Evolutionary conservation across 2,797 vertebrate species (phyloP), one percentile per base, ranked within the genome.

Genomic region (Pantherophis vulpinus): DNA sequence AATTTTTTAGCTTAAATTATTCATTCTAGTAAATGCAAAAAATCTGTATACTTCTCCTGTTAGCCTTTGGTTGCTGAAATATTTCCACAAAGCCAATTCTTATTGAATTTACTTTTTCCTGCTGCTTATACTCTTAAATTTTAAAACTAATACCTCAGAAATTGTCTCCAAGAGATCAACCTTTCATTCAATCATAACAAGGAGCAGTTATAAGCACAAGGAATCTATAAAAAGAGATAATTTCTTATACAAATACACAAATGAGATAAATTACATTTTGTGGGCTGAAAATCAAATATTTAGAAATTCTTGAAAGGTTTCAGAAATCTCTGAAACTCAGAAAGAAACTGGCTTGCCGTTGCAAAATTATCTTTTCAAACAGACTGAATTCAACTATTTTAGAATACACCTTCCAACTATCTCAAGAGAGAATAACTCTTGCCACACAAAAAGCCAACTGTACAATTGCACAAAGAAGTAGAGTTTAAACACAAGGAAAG

Each of bases 141-240:
- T 96, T 95, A 61, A 90, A 96, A 94, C 93, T 96, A 93, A 95
- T 96, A 95, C 87, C 56, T 94, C 94, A 96, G 95, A 96, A 95
- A 97, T 97, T 90, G 66, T 92, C 95, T 97, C 92, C 95, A 93
- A 92, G 94, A 95, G 94, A 93, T 93, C 94, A 97, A 94, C 96
- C 96, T 96, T 91, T 87, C 5, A 94, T 96, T 95, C 2, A 93
- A 94, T 94, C 94, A 93, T 95, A 94, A 96, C 23, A 96, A 94
- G 61, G 95, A 96, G 94, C 90, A 96, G 93, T 93, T 83, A 94
- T 86, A 27, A 93, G 94, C 93, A 89, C 94, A 96, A 93, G 92
- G 88, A 93, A 95, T 96, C 92, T 18, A 66, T 66, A 37, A 60
- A 60, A 60, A 93, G 96, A 96, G 93, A 18, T 70, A 89, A 86